Percentiles rank a stretch among this genome's conserved stretches.
These are phyloP conservation scores for Basileuterus tristriatus DNA, from an alignment of 2,797 vertebrate genomes.

Conservation along the genomic window DNA sequence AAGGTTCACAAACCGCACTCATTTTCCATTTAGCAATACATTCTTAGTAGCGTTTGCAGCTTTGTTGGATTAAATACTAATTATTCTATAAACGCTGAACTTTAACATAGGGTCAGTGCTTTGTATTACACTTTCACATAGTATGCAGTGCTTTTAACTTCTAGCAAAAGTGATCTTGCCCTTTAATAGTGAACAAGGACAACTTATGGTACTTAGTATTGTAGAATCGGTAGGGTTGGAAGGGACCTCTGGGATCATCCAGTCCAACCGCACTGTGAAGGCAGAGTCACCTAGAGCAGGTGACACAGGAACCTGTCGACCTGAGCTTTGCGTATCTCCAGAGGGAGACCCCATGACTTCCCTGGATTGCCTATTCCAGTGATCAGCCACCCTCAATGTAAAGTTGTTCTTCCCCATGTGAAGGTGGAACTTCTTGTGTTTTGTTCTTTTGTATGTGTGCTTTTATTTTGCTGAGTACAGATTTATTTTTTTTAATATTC, in stretches of 20 bases:
- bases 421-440: background rate
- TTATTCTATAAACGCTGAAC: background rate
- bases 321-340: rapidly evolving
- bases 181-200: background rate
- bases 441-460: rapidly evolving
- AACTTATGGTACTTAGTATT: background rate
- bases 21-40: rapidly evolving
- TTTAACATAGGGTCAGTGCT: rapidly evolving
- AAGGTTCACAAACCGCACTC: background rate
- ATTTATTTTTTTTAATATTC: background rate
- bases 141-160: rapidly evolving
- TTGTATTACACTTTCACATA: rapidly evolving
- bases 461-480: background rate
- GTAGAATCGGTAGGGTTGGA: background rate
- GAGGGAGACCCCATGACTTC: background rate
- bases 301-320: rapidly evolving
- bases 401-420: background rate
- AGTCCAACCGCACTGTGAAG: background rate
- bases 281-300: background rate
- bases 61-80: background rate
- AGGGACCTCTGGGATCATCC: too few relatives aligned
- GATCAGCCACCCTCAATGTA: background rate
- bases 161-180: background rate
- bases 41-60: too few relatives aligned
- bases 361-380: too few relatives aligned